Evolutionary conservation across 2,797 vertebrate species (phyloP), one percentile per base, ranked within the genome.

Genomic region (Tokudaia muenninki): DNA sequence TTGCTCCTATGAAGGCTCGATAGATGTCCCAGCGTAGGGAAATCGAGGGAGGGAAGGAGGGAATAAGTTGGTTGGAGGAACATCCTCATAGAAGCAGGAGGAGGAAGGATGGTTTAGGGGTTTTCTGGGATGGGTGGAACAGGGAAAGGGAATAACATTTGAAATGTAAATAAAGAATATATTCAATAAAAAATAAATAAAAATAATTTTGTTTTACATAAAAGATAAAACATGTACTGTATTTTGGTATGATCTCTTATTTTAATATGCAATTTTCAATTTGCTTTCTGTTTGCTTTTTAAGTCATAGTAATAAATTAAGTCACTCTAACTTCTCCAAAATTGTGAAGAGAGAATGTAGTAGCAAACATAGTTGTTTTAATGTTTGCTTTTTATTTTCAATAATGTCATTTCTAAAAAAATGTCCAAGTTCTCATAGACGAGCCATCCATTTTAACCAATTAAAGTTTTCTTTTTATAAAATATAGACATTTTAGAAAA

Each of bases 381-480:
- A 80, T 59, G 26, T 0, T 74, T 79, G 7, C 37, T n/a, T 72
- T 72, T 31, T 91, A 63, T 37, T 77, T 78, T 57, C 50, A 93
- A 61, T 41, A 87, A 72, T 82, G 10, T 37, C n/a, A 91, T 84
- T 94, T 94, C 37, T 84, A 91, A 89, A 92, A 92, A 86, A 84
- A 70, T 41, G 44, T 24, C 1, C 70, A 95, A 79, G 55, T 84
- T 92, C 31, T 55, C 80, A 34, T 47, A 22, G 91, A 95, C 59
- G 13, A 92, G 63, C 1, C 41, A 41, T 83, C 9, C 17, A 59
- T 16, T 57, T 91, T 47, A 75, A 24, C 7, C 47, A 41, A 22
- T 26, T 86, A 79, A 74, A 79, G 37, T 94, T 82, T 17, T 6
- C n/a, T 57, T 81, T 91, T 90, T 21, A 87, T 47, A 57, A 72